These are phyloP conservation scores for Eilema sororculum DNA, from an alignment of 2,888 invertebrate species.

Conservation along the genomic window DNA sequence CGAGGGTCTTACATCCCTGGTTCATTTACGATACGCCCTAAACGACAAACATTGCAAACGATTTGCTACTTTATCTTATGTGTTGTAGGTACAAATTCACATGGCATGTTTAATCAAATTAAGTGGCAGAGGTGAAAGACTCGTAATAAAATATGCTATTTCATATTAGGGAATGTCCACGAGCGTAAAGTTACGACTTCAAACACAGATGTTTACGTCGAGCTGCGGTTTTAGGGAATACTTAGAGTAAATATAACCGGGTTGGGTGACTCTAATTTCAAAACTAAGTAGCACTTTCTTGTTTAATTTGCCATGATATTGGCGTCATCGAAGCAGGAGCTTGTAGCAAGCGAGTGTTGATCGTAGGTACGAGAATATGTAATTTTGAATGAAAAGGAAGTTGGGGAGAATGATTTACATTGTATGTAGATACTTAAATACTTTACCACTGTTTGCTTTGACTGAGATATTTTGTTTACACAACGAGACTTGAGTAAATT, in stretches of 20 bases:
- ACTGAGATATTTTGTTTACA: too few relatives aligned
- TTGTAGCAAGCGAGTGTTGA: too few relatives aligned
- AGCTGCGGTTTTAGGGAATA: background rate
- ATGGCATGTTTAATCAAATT: constrained; percentile 52
- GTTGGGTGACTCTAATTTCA: background rate
- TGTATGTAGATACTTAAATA: too few relatives aligned
- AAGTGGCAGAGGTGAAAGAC: constrained; percentile 67
- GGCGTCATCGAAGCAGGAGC: too few relatives aligned
- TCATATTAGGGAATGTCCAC: constrained; percentile 61
- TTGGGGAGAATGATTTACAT: too few relatives aligned
- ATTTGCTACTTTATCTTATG: constrained; percentile 51
- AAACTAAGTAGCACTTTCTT: background rate
- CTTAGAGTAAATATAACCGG: background rate
- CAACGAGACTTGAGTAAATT: too few relatives aligned
- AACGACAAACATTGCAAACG: constrained; percentile 42
- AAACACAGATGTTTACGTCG: constrained; percentile 49
- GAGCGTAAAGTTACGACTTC: constrained; percentile 55
- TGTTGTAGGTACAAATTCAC: constrained; percentile 40
- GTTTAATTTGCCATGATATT: too few relatives aligned
- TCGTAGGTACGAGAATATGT: too few relatives aligned
- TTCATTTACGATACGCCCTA: constrained; percentile 74
- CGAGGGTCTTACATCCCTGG: constrained; percentile 72
- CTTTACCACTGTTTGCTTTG: too few relatives aligned
- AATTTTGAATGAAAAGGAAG: too few relatives aligned
- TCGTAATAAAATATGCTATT: constrained; percentile 61